Evolutionary conservation across 2,888 invertebrate species (phyloP).

Genomic region (Lobophora halterata): DNA sequence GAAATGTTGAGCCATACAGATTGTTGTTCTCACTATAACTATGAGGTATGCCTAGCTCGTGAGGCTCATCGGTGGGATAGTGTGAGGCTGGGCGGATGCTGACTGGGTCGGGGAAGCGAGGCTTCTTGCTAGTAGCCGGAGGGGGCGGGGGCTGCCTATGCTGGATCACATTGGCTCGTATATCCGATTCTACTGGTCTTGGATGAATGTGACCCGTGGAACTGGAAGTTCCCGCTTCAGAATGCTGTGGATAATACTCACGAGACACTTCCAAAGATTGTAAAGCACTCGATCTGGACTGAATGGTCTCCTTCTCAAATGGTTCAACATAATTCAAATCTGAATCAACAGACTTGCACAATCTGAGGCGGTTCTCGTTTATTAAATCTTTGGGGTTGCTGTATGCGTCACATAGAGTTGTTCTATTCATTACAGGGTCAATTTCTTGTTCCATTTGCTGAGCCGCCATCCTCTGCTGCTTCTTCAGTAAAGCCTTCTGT

Average conservation of each 20-base stretch:
- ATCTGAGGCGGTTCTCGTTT: slow-evolving; percentile 58
- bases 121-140: slow-evolving; percentile 63
- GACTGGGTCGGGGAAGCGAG: slow-evolving; percentile 72
- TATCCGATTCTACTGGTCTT: slow-evolving; percentile 54
- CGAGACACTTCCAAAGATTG: slow-evolving; percentile 66
- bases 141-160: slow-evolving; percentile 70
- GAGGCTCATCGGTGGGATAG: slow-evolving; percentile 56
- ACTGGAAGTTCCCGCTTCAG: slow-evolving; percentile 49
- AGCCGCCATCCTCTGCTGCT: slow-evolving; percentile 60
- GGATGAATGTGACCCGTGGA: slow-evolving; percentile 51
- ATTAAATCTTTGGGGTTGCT: slow-evolving; percentile 72
- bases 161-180: slow-evolving; percentile 44
- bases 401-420: slow-evolving; percentile 71
- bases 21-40: slow-evolving; percentile 73
- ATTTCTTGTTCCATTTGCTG: slow-evolving; percentile 35
- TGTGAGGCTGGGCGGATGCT: slow-evolving; percentile 74
- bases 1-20: slow-evolving; percentile 61
- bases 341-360: slow-evolving; percentile 74
- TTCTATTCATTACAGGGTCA: slow-evolving; percentile 39
- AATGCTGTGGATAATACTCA: slow-evolving; percentile 59
- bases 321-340: slow-evolving; percentile 75
- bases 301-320: slow-evolving; percentile 73
- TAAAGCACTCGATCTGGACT: slow-evolving; percentile 72
- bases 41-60: slow-evolving; percentile 51
- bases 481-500: slow-evolving; percentile 71